These are phyloP conservation scores for Lycia hirtaria DNA, from an alignment of 2,888 invertebrate genomes.

Conservation along the genomic window DNA sequence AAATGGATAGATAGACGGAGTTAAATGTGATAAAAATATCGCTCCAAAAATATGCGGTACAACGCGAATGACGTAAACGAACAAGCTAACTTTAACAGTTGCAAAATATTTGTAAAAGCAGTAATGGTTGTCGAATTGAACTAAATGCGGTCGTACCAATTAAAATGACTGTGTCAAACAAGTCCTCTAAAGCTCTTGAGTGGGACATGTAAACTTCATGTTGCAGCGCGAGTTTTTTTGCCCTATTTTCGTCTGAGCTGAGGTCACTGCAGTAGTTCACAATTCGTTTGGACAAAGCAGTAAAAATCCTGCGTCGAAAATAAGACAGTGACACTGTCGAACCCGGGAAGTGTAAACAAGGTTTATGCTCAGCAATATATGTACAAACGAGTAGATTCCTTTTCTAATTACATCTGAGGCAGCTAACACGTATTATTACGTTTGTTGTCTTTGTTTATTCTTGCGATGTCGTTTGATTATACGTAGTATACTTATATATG, in stretches of 20 bases:
- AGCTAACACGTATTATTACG: conserved; percentile 17
- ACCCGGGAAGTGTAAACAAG: conserved; percentile 28
- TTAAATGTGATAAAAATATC: too few relatives aligned
- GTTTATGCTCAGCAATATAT: conserved; percentile 20
- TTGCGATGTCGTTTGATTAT: conserved; percentile 6
- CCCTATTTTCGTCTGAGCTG: conserved; percentile 21
- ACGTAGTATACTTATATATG: not conserved
- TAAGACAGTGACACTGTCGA: conserved; percentile 23
- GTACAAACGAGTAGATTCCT: conserved; percentile 18
- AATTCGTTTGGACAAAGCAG: conserved; percentile 24
- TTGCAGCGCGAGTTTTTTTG: conserved; percentile 29
- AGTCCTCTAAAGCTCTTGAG: conserved; percentile 35
- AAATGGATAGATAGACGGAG: too few relatives aligned
- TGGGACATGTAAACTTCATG: conserved; percentile 37
- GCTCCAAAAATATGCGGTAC: not conserved
- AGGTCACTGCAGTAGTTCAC: conserved; percentile 33
- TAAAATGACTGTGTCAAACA: conserved; percentile 41
- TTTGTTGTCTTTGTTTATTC: conserved; percentile 19
- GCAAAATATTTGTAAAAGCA: conserved; percentile 28
- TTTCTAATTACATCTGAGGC: conserved; percentile 28
- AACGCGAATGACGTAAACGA: not conserved
- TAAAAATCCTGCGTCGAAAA: conserved; percentile 30
- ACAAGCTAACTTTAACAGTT: conserved; percentile 12
- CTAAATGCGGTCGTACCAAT: conserved; percentile 32
- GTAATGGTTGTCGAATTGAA: conserved; percentile 37